Evolutionary conservation across 2,888 invertebrate species (phyloP).

Genomic region (Drosophila mercatorum): DNA sequence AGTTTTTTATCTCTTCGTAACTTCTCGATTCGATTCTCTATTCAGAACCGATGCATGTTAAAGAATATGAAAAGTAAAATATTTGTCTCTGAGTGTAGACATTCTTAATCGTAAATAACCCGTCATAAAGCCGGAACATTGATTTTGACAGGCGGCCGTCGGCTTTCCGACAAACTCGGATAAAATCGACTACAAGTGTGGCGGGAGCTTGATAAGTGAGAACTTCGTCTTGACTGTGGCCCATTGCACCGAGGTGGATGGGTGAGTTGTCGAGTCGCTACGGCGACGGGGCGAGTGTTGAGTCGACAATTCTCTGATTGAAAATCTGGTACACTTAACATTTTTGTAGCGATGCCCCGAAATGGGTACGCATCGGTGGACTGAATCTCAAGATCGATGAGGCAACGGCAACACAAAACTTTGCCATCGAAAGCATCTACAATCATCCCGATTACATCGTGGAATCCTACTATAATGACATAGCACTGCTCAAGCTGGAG

Average conservation of each 20-base stretch:
- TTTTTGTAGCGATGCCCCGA: slow-evolving; percentile 65
- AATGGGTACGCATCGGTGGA: slow-evolving; percentile 81
- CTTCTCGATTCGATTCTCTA: too few relatives aligned
- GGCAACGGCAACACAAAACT: slow-evolving; percentile 67
- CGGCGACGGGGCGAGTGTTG: not conserved
- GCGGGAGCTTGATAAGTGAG: slow-evolving; percentile 83
- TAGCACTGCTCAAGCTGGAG: slow-evolving; percentile 74
- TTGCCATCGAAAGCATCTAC: slow-evolving; percentile 60
- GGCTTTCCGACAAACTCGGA: slow-evolving; percentile 56
- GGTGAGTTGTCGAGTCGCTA: slow-evolving; percentile 61
- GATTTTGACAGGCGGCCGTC: slow-evolving; percentile 67
- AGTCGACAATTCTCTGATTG: not conserved
- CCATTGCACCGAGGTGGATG: slow-evolving; percentile 79
- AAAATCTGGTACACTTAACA: slow-evolving; percentile 8
- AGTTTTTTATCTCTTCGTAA: not conserved
- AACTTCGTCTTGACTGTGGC: slow-evolving; percentile 82
- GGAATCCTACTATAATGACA: slow-evolving; percentile 77
- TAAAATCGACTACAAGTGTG: slow-evolving; percentile 81
- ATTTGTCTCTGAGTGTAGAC: slow-evolving; percentile 2
- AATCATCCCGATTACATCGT: slow-evolving; percentile 73
- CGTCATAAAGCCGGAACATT: slow-evolving; percentile 12
- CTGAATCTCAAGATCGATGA: slow-evolving; percentile 76
- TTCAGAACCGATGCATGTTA: not conserved
- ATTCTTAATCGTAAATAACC: not conserved
- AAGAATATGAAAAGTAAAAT: too few relatives aligned